Evolutionary conservation across 1,140 invertebrate species (phyloP).

Genomic region (Drosophila orosa): DNA sequence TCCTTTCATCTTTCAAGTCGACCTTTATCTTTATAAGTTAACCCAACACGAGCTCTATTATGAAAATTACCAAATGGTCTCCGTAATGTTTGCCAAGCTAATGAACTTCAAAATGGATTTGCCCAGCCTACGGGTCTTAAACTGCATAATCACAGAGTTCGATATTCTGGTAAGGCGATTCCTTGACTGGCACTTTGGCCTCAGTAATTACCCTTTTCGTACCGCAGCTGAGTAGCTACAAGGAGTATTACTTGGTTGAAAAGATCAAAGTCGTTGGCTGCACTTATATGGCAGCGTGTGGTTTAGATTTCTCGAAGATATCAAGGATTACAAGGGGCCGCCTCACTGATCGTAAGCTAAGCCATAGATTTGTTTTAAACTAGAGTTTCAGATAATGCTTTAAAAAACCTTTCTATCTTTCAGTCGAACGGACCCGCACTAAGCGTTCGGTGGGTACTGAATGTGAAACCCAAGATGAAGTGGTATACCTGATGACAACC

Average conservation of each 20-base stretch:
- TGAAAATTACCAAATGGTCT: conserved; percentile 92
- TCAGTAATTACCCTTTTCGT: background rate
- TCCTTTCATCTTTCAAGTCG: background rate
- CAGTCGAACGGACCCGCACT: no score
- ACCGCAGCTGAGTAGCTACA: conserved; percentile 35
- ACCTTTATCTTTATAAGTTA: conserved; percentile 63
- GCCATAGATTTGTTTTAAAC: no score
- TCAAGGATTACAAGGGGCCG: no score
- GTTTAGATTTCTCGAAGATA: no score
- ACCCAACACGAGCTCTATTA: conserved; percentile 91
- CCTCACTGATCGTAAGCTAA: no score
- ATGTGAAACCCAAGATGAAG: conserved; percentile 46
- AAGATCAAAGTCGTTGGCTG: conserved; percentile 97
- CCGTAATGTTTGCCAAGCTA: conserved; percentile 96
- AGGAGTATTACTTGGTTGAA: conserved; percentile 84
- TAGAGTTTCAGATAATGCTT: no score
- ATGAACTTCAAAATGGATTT: conserved; percentile 89
- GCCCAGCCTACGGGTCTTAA: conserved; percentile 90
- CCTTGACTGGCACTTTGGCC: background rate
- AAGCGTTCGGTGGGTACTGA: no score
- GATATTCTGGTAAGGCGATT: conserved; percentile 85
- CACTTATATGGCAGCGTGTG: conserved; percentile 97
- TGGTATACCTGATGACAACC: conserved; percentile 51
- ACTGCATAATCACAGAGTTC: conserved; percentile 95
- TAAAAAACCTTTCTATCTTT: no score